Evolutionary conservation across 2,113 vertebrate genomes (phyloP), one percentile per base, ranked within the genome.

Genomic region (Nesogale talazaci): DNA sequence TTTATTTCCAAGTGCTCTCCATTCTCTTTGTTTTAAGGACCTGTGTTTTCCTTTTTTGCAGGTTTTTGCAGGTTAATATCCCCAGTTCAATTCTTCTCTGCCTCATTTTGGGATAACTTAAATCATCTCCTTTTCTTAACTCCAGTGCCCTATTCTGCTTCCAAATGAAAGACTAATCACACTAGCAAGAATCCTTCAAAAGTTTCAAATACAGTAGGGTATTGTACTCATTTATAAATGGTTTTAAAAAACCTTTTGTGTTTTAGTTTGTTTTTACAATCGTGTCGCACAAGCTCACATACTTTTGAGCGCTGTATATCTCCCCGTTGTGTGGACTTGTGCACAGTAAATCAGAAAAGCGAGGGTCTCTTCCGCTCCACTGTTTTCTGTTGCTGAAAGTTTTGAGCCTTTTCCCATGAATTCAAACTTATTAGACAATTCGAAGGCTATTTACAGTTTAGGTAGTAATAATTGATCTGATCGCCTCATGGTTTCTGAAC

Each of bases 371-470:
- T 59, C 46, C n/a, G 1, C 1, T 20, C 14, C 19, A 36, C 22
- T 15, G 1, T 65, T 40, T 86, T 57, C 29, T 56, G 74, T 78
- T 63, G 56, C 36, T 63, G 14, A 17, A 40, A 46, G 6, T 85
- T 91, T 76, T 81, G 17, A 8, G 83, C 11, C 19, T 91, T 5
- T 79, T 36, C 23, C 20, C 2, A 2, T 90, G 92, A 27, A 52
- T 86, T 83, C 59, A 89, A 25, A 74, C 14, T 56, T 91, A 11
- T 38, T 81, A 65, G 20, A 79, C 82, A 72, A 27, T 63, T 59
- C 72, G 82, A 80, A 84, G 74, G 77, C 56, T 22, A 29, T 86
- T 63, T 78, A 65, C 40, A 84, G 36, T 94, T 88, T 94, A 79
- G 61, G n/a, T 6, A 84, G 2, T 89, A 80, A 63, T 57, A 14